These are phyloP conservation scores for Xiphophorus hellerii DNA, from an alignment of 2,113 vertebrate genomes.

Conservation along the genomic window DNA sequence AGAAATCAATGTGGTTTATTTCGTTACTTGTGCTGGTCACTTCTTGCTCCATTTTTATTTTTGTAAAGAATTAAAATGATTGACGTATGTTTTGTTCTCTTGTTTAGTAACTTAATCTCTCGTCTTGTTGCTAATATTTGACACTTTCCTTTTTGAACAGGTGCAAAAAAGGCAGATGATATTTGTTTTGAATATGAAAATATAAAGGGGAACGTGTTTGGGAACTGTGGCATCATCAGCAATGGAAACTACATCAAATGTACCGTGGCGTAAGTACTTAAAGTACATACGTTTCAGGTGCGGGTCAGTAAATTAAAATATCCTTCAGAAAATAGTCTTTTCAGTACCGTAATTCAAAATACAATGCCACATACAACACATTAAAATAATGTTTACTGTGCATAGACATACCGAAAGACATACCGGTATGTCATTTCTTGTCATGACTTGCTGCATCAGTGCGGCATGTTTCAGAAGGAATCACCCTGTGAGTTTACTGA, in stretches of 20 bases:
- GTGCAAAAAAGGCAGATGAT: slow-evolving; percentile 81
- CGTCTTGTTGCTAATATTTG: not conserved
- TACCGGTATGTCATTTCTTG: no score
- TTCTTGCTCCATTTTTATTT: not conserved
- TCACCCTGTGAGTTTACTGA: no score
- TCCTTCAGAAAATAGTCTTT: no score
- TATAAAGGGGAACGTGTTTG: slow-evolving; percentile 79
- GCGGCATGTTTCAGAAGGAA: no score
- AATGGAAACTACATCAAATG: slow-evolving; percentile 55
- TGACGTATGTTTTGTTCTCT: not conserved
- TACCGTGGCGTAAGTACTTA: slow-evolving; percentile 77
- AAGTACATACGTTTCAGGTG: not conserved
- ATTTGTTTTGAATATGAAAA: slow-evolving; percentile 82
- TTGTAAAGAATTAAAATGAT: not conserved
- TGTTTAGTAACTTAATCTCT: not conserved
- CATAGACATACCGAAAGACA: no score
- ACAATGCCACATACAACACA: no score
- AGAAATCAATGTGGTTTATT: not conserved
- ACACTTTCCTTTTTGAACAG: slow-evolving; percentile 59
- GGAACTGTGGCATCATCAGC: slow-evolving; percentile 84
- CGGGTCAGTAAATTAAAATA: not conserved
- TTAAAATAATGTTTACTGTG: no score
- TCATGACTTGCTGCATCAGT: no score
- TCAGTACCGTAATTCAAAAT: no score
- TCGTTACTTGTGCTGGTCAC: not conserved